Base-by-base conservation (phyloP, 2,113 vertebrate genomes). In the Pogona vitticeps region DNA sequence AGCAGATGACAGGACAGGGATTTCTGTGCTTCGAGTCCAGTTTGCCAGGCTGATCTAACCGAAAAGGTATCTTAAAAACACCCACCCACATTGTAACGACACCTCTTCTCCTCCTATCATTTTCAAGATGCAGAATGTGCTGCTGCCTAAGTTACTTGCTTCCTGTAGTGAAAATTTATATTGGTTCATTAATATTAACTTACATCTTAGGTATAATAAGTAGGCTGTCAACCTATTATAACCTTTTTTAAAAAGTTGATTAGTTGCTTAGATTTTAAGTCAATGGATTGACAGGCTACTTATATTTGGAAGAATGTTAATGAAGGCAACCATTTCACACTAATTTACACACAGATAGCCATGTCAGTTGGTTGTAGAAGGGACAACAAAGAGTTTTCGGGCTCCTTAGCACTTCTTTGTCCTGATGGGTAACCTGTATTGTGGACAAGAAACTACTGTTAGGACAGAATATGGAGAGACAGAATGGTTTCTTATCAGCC, bases 121-220 rank as follows among this genome's bases (percentile, higher is more conserved):
- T 65, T 67, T 28, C 6, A 38, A 65, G 36, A 65, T 2, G 6
- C 28, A 63, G 38, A 67, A 88, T 86, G 84, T 65, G 67, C 90
- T n/a, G n/a, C n/a, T 63, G 36, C 71, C 52, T 91, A 28, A 86
- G 91, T 68, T 90, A 58, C 85, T 91, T 91, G 83, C 92, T 94
- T 93, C 78, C 76, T 80, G 90, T 1, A 9, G 81, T 93, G 90
- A 91, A 95, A 92, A 90, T 86, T n/a, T 70, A 77, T 90, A 93
- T 92, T 90, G 88, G 93, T 95, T 93, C 91, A 91, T 83, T 88
- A 68, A 91, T 94, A 82, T 89, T 79, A 88, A 86, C 81, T 93
- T 92, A 93, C 90, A 95, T 88, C 94, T 95, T 63, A 85, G 86
- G 80, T 80, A 83, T 68, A 91, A 92, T 93, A 94, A 91, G 86